Conservation (phyloP, 1,140 invertebrate species). For the Drosophila mauritiana region DNA sequence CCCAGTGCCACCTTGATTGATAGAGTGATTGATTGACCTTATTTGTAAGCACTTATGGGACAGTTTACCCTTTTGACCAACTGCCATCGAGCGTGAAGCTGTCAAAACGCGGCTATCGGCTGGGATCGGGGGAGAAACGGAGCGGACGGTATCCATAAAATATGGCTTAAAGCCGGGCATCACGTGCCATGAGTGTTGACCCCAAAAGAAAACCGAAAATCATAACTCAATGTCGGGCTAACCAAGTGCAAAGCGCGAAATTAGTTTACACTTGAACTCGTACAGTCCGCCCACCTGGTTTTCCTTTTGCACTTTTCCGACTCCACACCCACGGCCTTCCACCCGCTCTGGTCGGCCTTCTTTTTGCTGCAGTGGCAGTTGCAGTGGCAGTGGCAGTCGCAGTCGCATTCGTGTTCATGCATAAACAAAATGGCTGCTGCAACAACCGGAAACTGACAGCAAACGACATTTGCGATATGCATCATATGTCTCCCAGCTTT, state of each 20-base stretch:
- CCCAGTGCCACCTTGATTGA: neutral
- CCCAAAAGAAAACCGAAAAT: conserved; percentile 39
- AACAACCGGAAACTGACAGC: conserved; percentile 80
- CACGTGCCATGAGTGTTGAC: conserved; percentile 43
- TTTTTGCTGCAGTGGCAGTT: conserved; percentile 51
- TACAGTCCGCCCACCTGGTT: conserved; percentile 2
- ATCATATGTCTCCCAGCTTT: conserved; percentile 61
- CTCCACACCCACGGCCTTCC: neutral
- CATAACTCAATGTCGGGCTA: conserved; percentile 69
- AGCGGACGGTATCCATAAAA: conserved; percentile 20
- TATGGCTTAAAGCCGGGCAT: conserved; percentile 35
- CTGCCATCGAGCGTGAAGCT: conserved; percentile 36
- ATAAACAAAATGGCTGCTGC: conserved; percentile 81
- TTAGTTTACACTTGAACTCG: conserved; percentile 69
- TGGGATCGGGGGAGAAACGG: neutral
- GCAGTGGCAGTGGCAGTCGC: conserved; percentile 17
- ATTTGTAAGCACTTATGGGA: conserved; percentile 15
- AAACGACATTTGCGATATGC: conserved; percentile 82
- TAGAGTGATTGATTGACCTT: conserved; percentile 27
- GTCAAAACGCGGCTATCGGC: conserved; percentile 18
- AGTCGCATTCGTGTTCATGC: conserved; percentile 77
- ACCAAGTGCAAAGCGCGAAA: conserved; percentile 56
- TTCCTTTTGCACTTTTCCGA: neutral
- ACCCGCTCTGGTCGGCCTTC: conserved; percentile 12
- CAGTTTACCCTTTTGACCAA: conserved; percentile 11